Conservation (phyloP, 1,140 invertebrate species). For the Lepidurus couesii region DNA sequence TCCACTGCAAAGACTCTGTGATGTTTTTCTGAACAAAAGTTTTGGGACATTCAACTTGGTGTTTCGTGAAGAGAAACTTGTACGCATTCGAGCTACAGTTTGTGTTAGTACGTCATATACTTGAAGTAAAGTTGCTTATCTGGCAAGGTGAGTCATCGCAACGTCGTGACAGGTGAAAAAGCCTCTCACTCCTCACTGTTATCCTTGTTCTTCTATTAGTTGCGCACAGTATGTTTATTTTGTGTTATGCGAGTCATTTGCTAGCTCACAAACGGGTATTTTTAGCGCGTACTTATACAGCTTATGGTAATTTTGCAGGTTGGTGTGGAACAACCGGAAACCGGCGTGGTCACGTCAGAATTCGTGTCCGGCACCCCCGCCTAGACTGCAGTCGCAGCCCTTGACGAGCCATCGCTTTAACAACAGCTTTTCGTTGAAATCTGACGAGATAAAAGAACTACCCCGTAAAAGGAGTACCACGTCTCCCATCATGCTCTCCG, state of each 20-base stretch:
- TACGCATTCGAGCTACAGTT: neutral
- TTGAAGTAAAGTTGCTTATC: constrained; percentile 5
- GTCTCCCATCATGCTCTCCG: neutral
- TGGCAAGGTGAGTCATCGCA: neutral
- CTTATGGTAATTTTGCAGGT: neutral
- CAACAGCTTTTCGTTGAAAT: neutral
- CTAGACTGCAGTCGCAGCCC: neutral
- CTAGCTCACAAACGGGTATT: neutral
- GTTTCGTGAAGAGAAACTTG: neutral
- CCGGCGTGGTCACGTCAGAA: constrained; percentile 1
- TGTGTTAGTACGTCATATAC: neutral
- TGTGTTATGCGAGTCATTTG: too few relatives aligned
- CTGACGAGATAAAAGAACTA: neutral
- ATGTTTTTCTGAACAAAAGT: too few relatives aligned
- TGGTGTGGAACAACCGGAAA: constrained; percentile 2
- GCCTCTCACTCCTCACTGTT: neutral
- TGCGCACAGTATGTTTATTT: too few relatives aligned
- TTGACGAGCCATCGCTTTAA: neutral
- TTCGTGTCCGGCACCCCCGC: constrained; percentile 4
- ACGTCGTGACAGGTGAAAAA: constrained; percentile 15
- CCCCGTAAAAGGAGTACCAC: neutral
- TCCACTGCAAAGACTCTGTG: neutral
- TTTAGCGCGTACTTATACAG: neutral
- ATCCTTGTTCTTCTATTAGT: too few relatives aligned
- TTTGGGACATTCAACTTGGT: too few relatives aligned